Evolutionary conservation across 2,797 vertebrate genomes (phyloP), one percentile per base, ranked within the genome.

Genomic region (Macropus fuliginosus): DNA sequence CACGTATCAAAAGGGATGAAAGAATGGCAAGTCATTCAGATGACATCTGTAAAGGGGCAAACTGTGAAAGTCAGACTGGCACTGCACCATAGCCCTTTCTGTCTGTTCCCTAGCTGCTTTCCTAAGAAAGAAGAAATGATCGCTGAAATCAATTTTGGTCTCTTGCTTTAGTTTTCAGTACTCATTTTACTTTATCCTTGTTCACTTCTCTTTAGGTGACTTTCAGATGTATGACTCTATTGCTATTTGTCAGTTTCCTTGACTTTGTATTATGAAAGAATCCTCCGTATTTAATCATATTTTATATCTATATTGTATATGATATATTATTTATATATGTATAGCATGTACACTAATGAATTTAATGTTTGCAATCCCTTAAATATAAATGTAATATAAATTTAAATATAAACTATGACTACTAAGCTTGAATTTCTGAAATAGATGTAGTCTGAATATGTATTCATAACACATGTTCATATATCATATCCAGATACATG

Each of bases 111-210:
- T 34, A 91, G 89, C 66, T 94, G 21, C 57, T 92, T 31, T 16
- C 27, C 91, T 74, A 91, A 95, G 92, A 97, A 97, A 96, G 94
- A 40, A 55, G 59, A 34, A 94, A 56, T 34, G 91, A 95, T 95
- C 27, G 59, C 90, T 56, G 34, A 57, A 91, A 91, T 74, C 93
- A 91, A 81, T 94, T 92, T 96, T 46, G 28, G 62, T 56, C 81
- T 55, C 62, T 29, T 8, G 92, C 92, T 81, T 96, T 91, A 94
- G 46, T 55, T 56, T 29, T 94, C 29, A 81, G 62, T 46, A 89
- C 56, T 95, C 94, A 56, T 24, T 24, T 34, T 90, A 95, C 92
- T 95, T 81, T 93, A 94, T 90, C 94, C 14, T 66, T n/a, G 59
- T n/a, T n/a, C 31, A n/a, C 34, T n/a, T n/a, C 13, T n/a, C 59